These are phyloP conservation scores for Capitulum mitella DNA, from an alignment of 2,888 invertebrate genomes.

Conservation along the genomic window DNA sequence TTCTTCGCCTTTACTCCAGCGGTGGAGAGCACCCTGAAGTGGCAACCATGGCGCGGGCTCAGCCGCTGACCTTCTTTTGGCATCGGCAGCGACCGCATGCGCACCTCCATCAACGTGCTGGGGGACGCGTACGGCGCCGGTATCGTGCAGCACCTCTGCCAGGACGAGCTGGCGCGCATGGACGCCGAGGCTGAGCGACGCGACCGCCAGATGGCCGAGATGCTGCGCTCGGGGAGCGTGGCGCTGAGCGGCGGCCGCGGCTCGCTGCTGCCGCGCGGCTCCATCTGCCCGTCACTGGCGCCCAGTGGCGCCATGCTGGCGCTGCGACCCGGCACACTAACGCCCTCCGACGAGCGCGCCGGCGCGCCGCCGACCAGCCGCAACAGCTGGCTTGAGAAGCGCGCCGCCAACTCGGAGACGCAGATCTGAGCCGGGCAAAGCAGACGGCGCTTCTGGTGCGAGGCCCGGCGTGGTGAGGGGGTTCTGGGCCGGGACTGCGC, in stretches of 20 bases:
- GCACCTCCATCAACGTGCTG: constrained; percentile 74
- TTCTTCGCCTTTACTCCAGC: too few relatives aligned
- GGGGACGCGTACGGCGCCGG: constrained; percentile 92
- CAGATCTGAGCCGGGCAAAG: constrained; percentile 32
- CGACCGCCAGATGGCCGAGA: constrained; percentile 27
- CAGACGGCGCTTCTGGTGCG: too few relatives aligned
- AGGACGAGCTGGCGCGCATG: constrained; percentile 56
- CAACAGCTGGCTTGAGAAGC: constrained; percentile 26
- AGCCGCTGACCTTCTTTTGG: too few relatives aligned
- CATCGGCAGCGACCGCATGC: constrained; percentile 58
- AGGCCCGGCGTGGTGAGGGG: too few relatives aligned
- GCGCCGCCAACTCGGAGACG: constrained; percentile 30
- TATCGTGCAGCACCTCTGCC: constrained; percentile 76
- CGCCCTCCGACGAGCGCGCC: constrained; percentile 27
- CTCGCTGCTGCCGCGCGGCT: constrained; percentile 16
- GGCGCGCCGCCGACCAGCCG: constrained; percentile 20
- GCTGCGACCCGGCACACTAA: constrained; percentile 25
- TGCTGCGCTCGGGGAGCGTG: constrained; percentile 29
- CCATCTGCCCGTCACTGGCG: constrained; percentile 10
- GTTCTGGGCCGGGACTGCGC: too few relatives aligned
- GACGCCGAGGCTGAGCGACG: constrained; percentile 23
- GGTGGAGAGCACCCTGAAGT: too few relatives aligned
- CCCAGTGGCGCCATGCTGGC: constrained; percentile 14
- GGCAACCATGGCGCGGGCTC: too few relatives aligned
- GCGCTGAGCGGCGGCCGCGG: constrained; percentile 11